Conservation (phyloP, 1,140 invertebrate species). For the Lucilia cuprina region DNA sequence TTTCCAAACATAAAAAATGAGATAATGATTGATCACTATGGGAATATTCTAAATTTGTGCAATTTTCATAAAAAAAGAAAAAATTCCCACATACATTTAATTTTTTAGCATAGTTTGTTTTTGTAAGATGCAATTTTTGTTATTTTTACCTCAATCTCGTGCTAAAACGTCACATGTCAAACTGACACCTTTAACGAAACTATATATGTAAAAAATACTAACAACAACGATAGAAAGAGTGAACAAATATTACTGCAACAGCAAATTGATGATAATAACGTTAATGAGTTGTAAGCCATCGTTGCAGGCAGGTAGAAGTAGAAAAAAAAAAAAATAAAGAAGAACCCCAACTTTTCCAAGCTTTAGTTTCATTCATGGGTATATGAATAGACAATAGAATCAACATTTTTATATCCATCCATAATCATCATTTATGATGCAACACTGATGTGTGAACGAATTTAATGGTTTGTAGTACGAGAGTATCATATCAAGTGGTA, state of each 20-base stretch:
- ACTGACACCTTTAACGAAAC: constrained; percentile 26
- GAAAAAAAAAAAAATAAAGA: not conserved
- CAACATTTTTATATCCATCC: not conserved
- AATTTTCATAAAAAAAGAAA: not conserved
- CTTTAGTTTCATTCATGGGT: not conserved
- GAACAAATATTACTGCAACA: not conserved
- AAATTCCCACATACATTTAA: constrained; percentile 3
- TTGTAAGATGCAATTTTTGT: not conserved
- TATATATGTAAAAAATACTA: not conserved
- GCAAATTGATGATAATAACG: constrained; percentile 34
- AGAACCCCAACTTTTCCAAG: not conserved
- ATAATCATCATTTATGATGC: constrained; percentile 15
- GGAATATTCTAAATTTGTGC: no score
- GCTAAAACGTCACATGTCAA: constrained; percentile 33
- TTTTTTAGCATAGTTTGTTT: constrained; percentile 2
- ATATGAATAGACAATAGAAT: not conserved
- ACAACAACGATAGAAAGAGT: not conserved
- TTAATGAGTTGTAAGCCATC: constrained; percentile 22
- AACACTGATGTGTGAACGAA: constrained; percentile 14
- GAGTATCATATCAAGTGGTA: not conserved
- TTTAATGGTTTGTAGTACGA: not conserved
- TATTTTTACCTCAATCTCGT: not conserved
- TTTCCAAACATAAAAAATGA: no score
- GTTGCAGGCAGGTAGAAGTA: not conserved
- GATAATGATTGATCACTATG: no score